Evolutionary conservation across 1,140 invertebrate genomes (phyloP), one percentile per base, ranked within the genome.

Genomic region (Psilanteris sp.): DNA sequence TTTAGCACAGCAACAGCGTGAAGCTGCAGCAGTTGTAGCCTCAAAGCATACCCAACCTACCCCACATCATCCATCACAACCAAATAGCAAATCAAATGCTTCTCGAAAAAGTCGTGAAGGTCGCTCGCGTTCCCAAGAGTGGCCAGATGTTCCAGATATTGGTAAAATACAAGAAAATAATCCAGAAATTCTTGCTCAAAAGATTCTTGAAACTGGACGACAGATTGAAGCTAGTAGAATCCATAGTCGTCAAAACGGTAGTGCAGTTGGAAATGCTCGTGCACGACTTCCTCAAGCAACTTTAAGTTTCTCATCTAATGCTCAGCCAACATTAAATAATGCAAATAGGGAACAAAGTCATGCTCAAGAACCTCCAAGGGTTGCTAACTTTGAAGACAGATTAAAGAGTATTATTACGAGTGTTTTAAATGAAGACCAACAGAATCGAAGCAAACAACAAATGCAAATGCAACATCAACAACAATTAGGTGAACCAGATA

Each of bases 141-240:
- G 95, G 95, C 95, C 95, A 0, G 94, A 96, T 71, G 94, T 97
- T 14, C 95, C 95, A 0, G 94, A 96, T 73, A 92, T 96, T 18
- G 95, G 93, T 1, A 96, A 96, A 85, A 97, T 96, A 57, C 94
- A 96, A 79, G 96, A 96, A 79, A 95, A 96, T 78, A 96, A 96
- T 89, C 96, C 95, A 0, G 95, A 96, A 85, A 92, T 96, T 29
- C 85, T 96, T 8, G 95, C 95, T 0, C 93, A 95, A 83, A 97
- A 97, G 82, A 96, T 96, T 62, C 87, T 96, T 9, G 95, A 96
- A 84, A 96, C 94, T 0, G 95, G 95, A 2, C 89, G 95, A 0
- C 94, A 96, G 85, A 94, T 96, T 36, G 95, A 96, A 84, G 94
- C 94, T 4, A 93, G 93, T 13, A 93, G 94, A 83, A 91, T 90